Percentiles rank a stretch among this genome's conserved stretches.
These are phyloP conservation scores for Euproctis similis DNA, from an alignment of 2,888 invertebrate genomes.

Conservation along the genomic window DNA sequence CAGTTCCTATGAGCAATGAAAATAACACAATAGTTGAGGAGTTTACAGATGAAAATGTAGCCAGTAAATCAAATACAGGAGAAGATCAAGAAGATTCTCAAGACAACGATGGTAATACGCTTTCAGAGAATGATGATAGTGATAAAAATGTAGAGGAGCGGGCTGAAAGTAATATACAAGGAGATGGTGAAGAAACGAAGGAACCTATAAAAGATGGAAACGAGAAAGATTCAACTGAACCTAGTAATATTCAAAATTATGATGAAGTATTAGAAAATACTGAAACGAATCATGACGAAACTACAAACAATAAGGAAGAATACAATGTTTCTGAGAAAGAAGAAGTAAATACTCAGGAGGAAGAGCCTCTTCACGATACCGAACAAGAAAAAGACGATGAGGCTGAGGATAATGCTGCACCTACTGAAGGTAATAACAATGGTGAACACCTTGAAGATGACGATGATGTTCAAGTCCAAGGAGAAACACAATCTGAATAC, in stretches of 20 bases:
- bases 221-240: too few species aligned
- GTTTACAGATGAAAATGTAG: slow-evolving; percentile 9
- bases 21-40: slow-evolving; percentile 9
- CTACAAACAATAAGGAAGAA: slow-evolving; percentile 5
- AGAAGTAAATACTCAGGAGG: slow-evolving; percentile 8
- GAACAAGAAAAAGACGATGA: slow-evolving; percentile 9
- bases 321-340: slow-evolving; percentile 3
- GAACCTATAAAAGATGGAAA: too few species aligned
- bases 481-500: slow-evolving; percentile 60
- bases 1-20: slow-evolving; percentile 13
- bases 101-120: slow-evolving; percentile 1
- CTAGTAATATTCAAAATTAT: too few species aligned
- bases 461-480: slow-evolving; percentile 72
- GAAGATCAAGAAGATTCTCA: background rate
- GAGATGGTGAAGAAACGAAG: too few species aligned
- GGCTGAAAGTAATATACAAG: too few species aligned
- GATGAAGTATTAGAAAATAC: background rate
- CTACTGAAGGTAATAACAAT: slow-evolving; percentile 59
- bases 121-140: slow-evolving; percentile 1
- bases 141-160: too few species aligned
- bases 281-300: slow-evolving; percentile 4
- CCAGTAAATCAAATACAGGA: background rate
- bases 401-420: slow-evolving; percentile 27
- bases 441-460: slow-evolving; percentile 66
- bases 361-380: slow-evolving; percentile 5